These are phyloP conservation scores for Sebastes iracundus DNA, from an alignment of 2,797 vertebrate species.

Conservation along the genomic window DNA sequence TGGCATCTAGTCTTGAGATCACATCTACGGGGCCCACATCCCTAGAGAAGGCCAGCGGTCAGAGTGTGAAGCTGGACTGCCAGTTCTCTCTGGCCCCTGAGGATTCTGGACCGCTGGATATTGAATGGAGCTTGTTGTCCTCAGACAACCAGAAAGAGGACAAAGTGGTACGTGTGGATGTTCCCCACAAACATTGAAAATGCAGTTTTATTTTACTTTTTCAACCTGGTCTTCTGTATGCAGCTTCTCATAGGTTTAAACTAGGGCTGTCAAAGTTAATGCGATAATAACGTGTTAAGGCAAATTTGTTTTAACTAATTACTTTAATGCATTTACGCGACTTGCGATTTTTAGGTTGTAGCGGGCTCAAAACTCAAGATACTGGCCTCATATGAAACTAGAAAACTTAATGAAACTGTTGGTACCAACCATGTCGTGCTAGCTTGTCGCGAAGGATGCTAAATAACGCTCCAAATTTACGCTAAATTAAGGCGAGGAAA, in stretches of 20 bases:
- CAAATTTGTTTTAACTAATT: too few species aligned
- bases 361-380: too few species aligned
- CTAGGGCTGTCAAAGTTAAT: too few species aligned
- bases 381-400: too few species aligned
- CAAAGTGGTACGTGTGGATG: constrained; percentile 85
- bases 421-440: too few species aligned
- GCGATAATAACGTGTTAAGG: too few species aligned
- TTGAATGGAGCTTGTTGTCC: constrained; percentile 92
- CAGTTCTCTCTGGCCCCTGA: constrained; percentile 80
- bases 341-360: too few species aligned
- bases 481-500: too few species aligned
- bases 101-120: constrained; percentile 89
- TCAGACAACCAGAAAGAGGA: constrained; percentile 90
- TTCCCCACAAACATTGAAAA: background rate
- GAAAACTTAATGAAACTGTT: too few species aligned
- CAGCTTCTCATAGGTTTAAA: background rate
- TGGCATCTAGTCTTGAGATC: constrained; percentile 82
- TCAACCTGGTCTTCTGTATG: background rate
- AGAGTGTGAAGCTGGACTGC: constrained; percentile 89
- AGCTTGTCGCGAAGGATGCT: too few species aligned
- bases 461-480: too few species aligned
- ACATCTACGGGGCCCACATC: constrained; percentile 70
- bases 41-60: constrained; percentile 90
- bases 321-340: too few species aligned
- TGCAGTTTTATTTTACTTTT: background rate